A percentile compares a stretch with the other conserved stretches of the same genome.
Evolutionary conservation across 2,888 invertebrate genomes (phyloP).

Genomic region (Melanargia galathea): DNA sequence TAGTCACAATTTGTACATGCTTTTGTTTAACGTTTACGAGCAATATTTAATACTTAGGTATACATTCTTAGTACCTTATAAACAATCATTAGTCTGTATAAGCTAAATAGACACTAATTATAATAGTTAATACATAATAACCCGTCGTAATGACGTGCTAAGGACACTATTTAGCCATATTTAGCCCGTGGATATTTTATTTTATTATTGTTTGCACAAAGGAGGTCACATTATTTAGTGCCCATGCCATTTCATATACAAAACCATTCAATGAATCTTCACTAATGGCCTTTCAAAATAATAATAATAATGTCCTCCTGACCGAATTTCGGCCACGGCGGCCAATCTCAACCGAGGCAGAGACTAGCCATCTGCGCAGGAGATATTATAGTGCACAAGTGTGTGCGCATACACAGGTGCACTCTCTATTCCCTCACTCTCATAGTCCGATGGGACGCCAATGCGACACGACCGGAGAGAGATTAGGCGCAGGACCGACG

Average conservation of each 20-base stretch:
- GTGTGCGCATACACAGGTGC: no score
- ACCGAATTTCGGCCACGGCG: no score
- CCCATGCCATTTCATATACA: neutral
- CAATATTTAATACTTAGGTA: neutral
- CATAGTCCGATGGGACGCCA: no score
- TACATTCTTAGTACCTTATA: constrained; percentile 3
- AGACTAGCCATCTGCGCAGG: no score
- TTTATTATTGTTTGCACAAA: neutral
- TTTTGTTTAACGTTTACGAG: neutral
- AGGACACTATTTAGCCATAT: constrained; percentile 12
- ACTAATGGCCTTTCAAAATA: neutral
- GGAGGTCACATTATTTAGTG: neutral
- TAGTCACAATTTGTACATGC: neutral
- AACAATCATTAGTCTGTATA: neutral
- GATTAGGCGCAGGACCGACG: no score
- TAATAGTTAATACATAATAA: constrained; percentile 11
- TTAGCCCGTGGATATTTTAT: neutral
- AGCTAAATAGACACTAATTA: constrained; percentile 13
- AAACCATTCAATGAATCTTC: neutral
- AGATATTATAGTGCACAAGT: no score
- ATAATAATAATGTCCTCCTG: no score
- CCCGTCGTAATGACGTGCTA: neutral
- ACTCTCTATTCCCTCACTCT: no score
- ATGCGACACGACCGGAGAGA: no score
- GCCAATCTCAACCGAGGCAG: no score